Base-by-base conservation (phyloP, 2,113 vertebrate species). In the Octodon degus region DNA sequence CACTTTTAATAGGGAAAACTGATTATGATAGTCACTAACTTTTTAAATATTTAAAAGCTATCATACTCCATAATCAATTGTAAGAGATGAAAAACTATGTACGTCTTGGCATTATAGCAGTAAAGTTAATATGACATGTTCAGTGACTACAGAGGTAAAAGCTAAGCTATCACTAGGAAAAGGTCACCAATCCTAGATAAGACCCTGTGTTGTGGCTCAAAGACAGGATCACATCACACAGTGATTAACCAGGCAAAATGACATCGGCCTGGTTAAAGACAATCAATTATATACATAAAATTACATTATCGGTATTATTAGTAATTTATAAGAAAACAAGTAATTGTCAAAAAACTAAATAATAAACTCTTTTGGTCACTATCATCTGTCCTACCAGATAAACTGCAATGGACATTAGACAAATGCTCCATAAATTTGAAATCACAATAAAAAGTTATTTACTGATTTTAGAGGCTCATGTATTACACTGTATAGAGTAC, bases 241-340 rank as follows among this genome's bases (percentile, higher is more conserved):
- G 2, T 43, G 5, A 91, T 47, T 5, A 37, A 87, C 55, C 62
- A 30, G 6, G 79, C 80, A 68, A 80, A 90, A 88, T 7, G 0
- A 27, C 72, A 96, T 63, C 19, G 40, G 67, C 40, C 92, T 81
- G 94, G 27, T 55, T 79, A 91, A 86, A 93, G 32, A 55, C 55
- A 68, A 86, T 86, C 65, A 65, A 68, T 83, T 47, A 84, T 9
- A 67, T 25, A 86, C 67, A 89, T 24, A 91, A 90, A 91, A 63
- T 40, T 14, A 67, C 37, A 47, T 43, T 89, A 60, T 86, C 30
- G 47, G 20, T 58, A 43, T 91, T 58, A 60, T 50, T 22, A 65
- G n/a, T 67, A 47, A 82, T 83, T 82, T 86, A 86, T 9, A 63
- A 86, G 67, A 87, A 86, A 97, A 86, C n/a, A 87, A 90, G 60